These are phyloP conservation scores for Pipistrellus kuhlii DNA, from an alignment of 2,797 vertebrate genomes.

Conservation along the genomic window DNA sequence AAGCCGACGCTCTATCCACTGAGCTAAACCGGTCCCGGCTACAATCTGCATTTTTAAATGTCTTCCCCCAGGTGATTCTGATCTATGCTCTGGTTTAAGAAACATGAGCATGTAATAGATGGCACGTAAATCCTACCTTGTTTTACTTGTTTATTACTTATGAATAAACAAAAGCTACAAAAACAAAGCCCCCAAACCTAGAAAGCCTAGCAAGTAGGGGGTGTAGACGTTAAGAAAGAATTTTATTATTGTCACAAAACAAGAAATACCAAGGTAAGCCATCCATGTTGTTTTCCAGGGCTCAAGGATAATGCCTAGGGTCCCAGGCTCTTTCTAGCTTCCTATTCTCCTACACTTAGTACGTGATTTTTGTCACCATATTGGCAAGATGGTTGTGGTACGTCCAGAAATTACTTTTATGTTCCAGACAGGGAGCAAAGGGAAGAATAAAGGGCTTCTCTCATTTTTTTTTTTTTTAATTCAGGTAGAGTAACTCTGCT, in stretches of 20 bases:
- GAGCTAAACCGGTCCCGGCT: too few species aligned
- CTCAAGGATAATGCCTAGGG: background rate
- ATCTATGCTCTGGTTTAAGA: slow-evolving; percentile 3
- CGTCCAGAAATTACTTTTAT: background rate
- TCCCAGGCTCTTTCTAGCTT: slow-evolving; percentile 10
- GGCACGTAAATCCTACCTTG: slow-evolving; percentile 14
- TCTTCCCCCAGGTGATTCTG: slow-evolving; percentile 46
- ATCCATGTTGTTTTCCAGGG: background rate
- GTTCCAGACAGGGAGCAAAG: slow-evolving; percentile 5
- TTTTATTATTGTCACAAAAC: slow-evolving; percentile 42
- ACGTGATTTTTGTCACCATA: slow-evolving; percentile 26
- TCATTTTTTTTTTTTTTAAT: slow-evolving; percentile 53
- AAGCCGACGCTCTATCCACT: too few species aligned
- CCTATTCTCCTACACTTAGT: background rate
- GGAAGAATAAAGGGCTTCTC: slow-evolving; percentile 53
- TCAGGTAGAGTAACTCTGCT: slow-evolving; percentile 40
- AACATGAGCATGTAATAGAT: background rate
- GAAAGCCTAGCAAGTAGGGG: background rate
- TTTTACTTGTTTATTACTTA: slow-evolving; percentile 48
- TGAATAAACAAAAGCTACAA: slow-evolving; percentile 11
- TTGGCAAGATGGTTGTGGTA: slow-evolving; percentile 28
- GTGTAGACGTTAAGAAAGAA: slow-evolving; percentile 41
- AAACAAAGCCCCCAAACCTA: background rate
- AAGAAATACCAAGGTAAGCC: slow-evolving; percentile 9
- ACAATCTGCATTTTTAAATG: background rate